Percentiles rank a stretch among this genome's conserved stretches.
Conservation (phyloP, 2,797 vertebrate genomes). For the Labroides dimidiatus region DNA sequence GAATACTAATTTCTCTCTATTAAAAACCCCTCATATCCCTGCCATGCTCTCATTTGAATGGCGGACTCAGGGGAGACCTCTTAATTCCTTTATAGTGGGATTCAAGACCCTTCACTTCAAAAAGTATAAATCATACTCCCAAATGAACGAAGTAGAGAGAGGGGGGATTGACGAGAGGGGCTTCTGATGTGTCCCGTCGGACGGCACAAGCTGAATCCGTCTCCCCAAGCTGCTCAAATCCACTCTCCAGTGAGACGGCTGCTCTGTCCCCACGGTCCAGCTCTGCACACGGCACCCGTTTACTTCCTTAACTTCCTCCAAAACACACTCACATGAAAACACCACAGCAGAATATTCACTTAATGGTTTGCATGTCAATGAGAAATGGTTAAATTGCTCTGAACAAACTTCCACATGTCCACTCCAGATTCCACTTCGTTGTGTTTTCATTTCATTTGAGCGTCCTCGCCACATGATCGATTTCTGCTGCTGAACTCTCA, state of each 20-base stretch:
- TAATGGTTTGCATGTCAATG: conserved; percentile 12
- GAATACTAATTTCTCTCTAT: conserved; percentile 90
- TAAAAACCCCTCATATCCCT: conserved; percentile 87
- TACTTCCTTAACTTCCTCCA: conserved; percentile 38
- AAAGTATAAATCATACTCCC: conserved; percentile 92
- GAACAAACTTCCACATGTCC: conserved; percentile 37
- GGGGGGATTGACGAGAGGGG: conserved; percentile 76
- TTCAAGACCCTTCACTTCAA: conserved; percentile 90
- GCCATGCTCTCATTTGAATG: conserved; percentile 90
- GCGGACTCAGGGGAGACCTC: conserved; percentile 85
- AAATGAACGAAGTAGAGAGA: conserved; percentile 83
- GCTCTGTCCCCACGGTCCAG: conserved; percentile 69
- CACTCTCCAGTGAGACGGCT: conserved; percentile 75
- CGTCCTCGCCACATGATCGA: conserved; percentile 44
- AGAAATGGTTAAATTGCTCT: conserved; percentile 8
- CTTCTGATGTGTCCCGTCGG: conserved; percentile 87
- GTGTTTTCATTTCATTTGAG: conserved; percentile 44
- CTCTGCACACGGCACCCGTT: conserved; percentile 54
- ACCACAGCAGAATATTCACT: conserved; percentile 14
- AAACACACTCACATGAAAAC: conserved; percentile 31
- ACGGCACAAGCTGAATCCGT: conserved; percentile 74
- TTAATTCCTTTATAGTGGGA: conserved; percentile 90
- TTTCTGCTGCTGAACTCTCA: conserved; percentile 35
- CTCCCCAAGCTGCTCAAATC: conserved; percentile 83
- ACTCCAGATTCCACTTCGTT: conserved; percentile 31